Evolutionary conservation across 1,140 invertebrate species (phyloP), one percentile per base, ranked within the genome.

Genomic region (Tetraneura akinire): DNA sequence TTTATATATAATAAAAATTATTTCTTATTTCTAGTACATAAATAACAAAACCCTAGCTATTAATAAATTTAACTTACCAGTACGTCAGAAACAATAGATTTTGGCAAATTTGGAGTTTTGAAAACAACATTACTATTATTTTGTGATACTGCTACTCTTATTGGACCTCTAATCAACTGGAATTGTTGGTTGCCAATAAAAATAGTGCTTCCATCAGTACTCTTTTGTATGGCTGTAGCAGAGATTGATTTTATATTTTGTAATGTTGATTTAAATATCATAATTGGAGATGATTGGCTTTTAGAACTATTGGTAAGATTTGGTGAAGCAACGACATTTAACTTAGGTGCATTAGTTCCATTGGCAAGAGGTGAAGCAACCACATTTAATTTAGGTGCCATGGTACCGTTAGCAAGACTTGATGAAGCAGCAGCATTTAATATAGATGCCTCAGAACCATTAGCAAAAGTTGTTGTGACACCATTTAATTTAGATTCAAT

Each of bases 141-240:
- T 37, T 21, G 23, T 26, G 55, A 45, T 13, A 11, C 3, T 8
- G 8, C 32, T 62, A 26, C 1, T 29, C 21, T n/a, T 18, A n/a
- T 0, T 18, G 53, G 9, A 14, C 55, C 21, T 16, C 42, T 60
- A 18, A 78, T 0, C 11, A 78, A 26, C 32, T 78, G 55, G 23
- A 47, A 78, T 5, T 57, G 55, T 78, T 47, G 62, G 9, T 62
- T 78, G 16, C 74, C 55, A 60, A 60, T 1, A 13, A 42, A 2
- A 76, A 76, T 42, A 18, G 51, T 76, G 18, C 11, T 51, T 14
- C 45, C 29, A 18, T 37, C 8, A 37, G 47, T 45, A 70, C 16
- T 8, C 16, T 32, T 26, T 26, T 47, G 32, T 47, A 57, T 1
- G 10, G n/a, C 5, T 18, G 8, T 18, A 23, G n/a, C 18, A 1